phyloP scores from a whole-genome alignment of 2,113 vertebrate species.

The Meles meles region DNA sequence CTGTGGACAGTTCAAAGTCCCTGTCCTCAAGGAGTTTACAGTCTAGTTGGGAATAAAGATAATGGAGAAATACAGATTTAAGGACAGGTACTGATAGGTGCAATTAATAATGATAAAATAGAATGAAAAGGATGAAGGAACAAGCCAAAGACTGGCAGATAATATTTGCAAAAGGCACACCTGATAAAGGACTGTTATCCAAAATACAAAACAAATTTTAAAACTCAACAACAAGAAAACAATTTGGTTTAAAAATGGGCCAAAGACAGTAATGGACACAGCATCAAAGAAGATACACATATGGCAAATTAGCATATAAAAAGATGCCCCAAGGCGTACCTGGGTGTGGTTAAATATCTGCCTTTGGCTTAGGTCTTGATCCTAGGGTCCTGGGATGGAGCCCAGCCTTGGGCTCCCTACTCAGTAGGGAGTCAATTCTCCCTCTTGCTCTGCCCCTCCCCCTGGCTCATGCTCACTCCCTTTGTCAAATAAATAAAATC shows the following conservation, averaged over 20 bases:
- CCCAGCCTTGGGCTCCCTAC: neutral
- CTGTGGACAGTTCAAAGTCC: neutral
- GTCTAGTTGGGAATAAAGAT: neutral
- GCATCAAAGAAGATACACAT: neutral
- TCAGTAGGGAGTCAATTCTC: neutral
- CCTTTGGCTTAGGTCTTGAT: neutral
- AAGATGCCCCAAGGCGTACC: neutral
- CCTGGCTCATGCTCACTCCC: neutral
- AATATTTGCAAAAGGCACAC: neutral
- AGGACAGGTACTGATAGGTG: neutral
- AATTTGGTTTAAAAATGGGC: neutral
- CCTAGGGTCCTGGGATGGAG: neutral
- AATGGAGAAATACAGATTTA: neutral
- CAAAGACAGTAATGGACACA: neutral
- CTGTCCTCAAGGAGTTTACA: neutral
- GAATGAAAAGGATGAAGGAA: neutral
- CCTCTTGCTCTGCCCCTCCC: neutral
- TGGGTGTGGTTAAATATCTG: neutral
- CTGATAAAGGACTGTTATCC: neutral
- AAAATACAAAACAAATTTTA: neutral
- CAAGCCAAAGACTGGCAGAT: neutral
- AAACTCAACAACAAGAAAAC: neutral
- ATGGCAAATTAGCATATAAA: neutral
- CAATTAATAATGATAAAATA: neutral
- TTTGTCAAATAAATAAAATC: neutral